phyloP scores from a whole-genome alignment of 2,797 vertebrate species.

The Macropodus opercularis region DNA sequence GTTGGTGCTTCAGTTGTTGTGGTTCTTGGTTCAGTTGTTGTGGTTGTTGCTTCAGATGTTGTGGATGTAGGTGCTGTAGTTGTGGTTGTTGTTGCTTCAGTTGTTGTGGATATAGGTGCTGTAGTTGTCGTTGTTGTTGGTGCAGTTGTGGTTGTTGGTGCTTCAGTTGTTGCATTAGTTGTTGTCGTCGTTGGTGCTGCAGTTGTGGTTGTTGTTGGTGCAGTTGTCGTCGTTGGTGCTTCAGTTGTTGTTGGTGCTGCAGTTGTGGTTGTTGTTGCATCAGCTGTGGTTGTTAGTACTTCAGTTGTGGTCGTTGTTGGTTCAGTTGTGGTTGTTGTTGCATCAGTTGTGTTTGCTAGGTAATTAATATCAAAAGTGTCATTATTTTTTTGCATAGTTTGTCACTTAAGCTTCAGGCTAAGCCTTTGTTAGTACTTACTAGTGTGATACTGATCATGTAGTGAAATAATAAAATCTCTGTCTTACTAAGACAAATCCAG shows the following conservation, averaged over 20 bases:
- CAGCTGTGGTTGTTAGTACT: not conserved
- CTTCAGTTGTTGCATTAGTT: not conserved
- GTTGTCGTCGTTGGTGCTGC: fast-evolving
- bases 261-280: not conserved
- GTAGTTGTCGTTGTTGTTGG: not conserved
- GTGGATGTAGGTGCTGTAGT: no score
- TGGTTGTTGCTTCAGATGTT: not conserved
- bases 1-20: not conserved
- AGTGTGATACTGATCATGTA: no score
- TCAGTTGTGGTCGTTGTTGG: not conserved
- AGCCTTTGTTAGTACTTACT: no score
- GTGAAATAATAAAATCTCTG: no score
- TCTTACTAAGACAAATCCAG: no score
- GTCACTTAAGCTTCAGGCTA: no score
- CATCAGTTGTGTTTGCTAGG: no score
- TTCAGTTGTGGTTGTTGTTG: not conserved
- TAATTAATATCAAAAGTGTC: no score
- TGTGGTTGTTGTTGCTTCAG: not conserved
- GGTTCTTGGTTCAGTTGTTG: not conserved
- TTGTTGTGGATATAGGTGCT: not conserved
- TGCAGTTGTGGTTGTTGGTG: not conserved
- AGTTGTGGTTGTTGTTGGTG: not conserved
- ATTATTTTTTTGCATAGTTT: no score
- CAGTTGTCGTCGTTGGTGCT: not conserved
- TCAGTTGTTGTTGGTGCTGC: not conserved